Percentiles rank a stretch among this genome's conserved stretches.
Conservation (phyloP, 2,888 invertebrate species). For the Hirtodrosophila confusa region DNA sequence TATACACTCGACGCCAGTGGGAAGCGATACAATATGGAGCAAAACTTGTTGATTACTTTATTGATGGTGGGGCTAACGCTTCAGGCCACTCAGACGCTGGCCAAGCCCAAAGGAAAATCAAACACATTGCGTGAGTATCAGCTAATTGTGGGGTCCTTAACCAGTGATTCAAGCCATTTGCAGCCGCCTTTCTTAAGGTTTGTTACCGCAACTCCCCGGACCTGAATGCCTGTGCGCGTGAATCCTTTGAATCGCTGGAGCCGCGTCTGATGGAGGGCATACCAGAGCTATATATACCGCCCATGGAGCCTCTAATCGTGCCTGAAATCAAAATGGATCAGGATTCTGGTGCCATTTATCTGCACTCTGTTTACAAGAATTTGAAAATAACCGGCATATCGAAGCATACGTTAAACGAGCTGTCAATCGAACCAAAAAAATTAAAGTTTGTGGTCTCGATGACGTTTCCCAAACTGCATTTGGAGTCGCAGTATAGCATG, state of each 20-base stretch:
- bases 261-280: slow-evolving; percentile 87
- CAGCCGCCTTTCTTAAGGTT: slow-evolving; percentile 88
- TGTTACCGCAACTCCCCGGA: slow-evolving; percentile 87
- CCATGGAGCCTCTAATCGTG: slow-evolving; percentile 88
- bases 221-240: slow-evolving; percentile 87
- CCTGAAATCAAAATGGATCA: slow-evolving; percentile 89
- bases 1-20: slow-evolving; percentile 16
- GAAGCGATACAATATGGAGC: slow-evolving; percentile 36
- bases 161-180: slow-evolving; percentile 1
- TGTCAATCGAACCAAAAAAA: slow-evolving; percentile 84
- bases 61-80: slow-evolving; percentile 42
- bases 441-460: slow-evolving; percentile 87
- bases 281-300: slow-evolving; percentile 88
- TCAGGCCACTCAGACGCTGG: slow-evolving; percentile 8
- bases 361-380: slow-evolving; percentile 88
- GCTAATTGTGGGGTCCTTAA: neutral
- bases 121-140: slow-evolving; percentile 56
- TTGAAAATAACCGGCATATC: slow-evolving; percentile 88
- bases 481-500: slow-evolving; percentile 88
- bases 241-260: slow-evolving; percentile 86
- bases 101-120: slow-evolving; percentile 25
- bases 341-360: slow-evolving; percentile 88
- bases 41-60: slow-evolving; percentile 23
- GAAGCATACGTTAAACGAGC: slow-evolving; percentile 87
- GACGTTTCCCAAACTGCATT: slow-evolving; percentile 87